phyloP scores from a whole-genome alignment of 2,888 invertebrate genomes.

The Siphlonurus alternatus region DNA sequence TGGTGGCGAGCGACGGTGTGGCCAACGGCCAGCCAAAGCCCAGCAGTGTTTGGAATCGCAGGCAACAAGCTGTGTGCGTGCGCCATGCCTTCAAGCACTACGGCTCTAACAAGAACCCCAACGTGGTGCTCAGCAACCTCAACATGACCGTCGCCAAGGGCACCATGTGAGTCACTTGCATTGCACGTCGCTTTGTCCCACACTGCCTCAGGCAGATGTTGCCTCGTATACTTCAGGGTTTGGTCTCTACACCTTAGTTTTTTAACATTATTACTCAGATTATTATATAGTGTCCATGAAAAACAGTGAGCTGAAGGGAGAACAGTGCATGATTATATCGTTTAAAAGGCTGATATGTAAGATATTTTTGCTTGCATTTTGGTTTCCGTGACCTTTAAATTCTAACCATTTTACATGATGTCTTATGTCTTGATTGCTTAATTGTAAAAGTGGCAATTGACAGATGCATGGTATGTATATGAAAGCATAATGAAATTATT shows the following conservation, averaged over 20 bases:
- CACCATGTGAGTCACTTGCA: slow-evolving; percentile 67
- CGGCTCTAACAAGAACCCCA: slow-evolving; percentile 71
- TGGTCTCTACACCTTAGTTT: not conserved
- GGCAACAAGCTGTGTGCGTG: slow-evolving; percentile 74
- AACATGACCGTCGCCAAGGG: slow-evolving; percentile 90
- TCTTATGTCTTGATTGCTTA: too few relatives aligned
- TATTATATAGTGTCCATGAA: too few relatives aligned
- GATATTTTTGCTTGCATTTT: too few relatives aligned
- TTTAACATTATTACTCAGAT: not conserved
- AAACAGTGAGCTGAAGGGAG: too few relatives aligned
- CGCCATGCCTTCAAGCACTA: slow-evolving; percentile 79
- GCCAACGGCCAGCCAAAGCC: slow-evolving; percentile 22
- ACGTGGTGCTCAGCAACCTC: slow-evolving; percentile 72
- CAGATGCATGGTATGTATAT: too few relatives aligned
- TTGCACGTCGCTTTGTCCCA: not conserved
- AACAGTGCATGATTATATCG: too few relatives aligned
- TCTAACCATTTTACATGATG: too few relatives aligned
- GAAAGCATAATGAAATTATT: too few relatives aligned
- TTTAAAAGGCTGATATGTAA: too few relatives aligned
- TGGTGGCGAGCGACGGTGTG: not conserved
- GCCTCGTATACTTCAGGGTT: not conserved
- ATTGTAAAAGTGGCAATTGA: too few relatives aligned
- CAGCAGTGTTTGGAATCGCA: slow-evolving; percentile 43
- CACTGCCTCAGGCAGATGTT: not conserved
- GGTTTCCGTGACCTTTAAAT: too few relatives aligned